Evolutionary conservation across 2,888 invertebrate species (phyloP), one percentile per base, ranked within the genome.

Genomic region (Flexamia atlantica): DNA sequence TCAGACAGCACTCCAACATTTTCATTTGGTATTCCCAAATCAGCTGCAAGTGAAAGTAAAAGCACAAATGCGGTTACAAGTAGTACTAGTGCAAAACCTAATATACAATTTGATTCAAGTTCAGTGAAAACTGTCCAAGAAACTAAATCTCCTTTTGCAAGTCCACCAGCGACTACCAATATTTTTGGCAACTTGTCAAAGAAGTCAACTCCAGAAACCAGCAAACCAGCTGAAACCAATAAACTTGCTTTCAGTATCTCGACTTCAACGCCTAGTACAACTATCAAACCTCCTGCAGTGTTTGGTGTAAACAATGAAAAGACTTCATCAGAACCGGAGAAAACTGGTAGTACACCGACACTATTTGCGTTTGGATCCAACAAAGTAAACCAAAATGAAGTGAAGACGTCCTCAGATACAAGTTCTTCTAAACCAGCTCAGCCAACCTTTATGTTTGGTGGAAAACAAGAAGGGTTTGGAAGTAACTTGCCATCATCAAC

Each of bases 21-120:
- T 79, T 83, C 84, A 84, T 86, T 87, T 84, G 86, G 87, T 23
- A 83, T 80, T 14, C 82, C 82, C 4, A 84, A 81, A 83, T 20
- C 82, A 25, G 50, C 53, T 42, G 30, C 50, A 36, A 36, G 14
- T 17, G 82, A 72, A 72, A 36, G 23, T 72, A 42, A 1, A 28
- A 42, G 84, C 10, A 3, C 23, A 74, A 72, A 83, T 74, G 72
- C 68, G 46, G 4, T 81, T 83, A 64, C 76, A n/a, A 79, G 53
- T 82, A 53, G 68, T 10, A 46, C 42, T 68, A 81, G n/a, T 25
- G 25, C 84, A 53, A 53, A 53, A 32, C 17, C 85, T 9, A 32
- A 74, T 28, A 20, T 82, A 57, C 60, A 82, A 17, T 86, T 85
- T 72, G 84, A 83, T 30, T 72, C 84, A 42, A 68, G 81, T 79